Percentiles rank a stretch among this genome's conserved stretches.
Evolutionary conservation across 2,888 invertebrate species (phyloP).

Genomic region (Lapara coniferarum): DNA sequence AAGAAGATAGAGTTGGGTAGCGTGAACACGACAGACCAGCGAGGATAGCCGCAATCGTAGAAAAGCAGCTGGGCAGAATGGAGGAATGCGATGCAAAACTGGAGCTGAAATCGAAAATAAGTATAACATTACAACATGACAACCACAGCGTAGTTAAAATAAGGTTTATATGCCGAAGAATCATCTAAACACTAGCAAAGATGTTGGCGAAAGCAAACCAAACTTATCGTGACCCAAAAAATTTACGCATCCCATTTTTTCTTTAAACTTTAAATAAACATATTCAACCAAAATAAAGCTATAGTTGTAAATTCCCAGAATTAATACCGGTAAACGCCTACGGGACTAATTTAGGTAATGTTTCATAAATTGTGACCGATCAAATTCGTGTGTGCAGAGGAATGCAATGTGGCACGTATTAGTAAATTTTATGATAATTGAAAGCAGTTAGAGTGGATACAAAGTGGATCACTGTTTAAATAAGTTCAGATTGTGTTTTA

Average conservation of each 20-base stretch:
- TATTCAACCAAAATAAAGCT: too few species aligned
- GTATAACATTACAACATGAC: not conserved
- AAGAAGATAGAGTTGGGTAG: constrained; percentile 96
- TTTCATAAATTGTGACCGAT: not conserved
- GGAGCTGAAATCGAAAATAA: constrained; percentile 85
- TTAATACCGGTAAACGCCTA: not conserved
- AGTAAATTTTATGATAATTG: not conserved
- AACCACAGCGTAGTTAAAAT: too few species aligned
- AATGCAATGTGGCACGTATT: not conserved
- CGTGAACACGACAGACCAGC: constrained; percentile 91
- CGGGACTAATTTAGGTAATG: not conserved
- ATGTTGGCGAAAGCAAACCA: too few species aligned
- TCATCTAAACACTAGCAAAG: too few species aligned
- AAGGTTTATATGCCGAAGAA: too few species aligned
- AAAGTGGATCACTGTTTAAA: not conserved
- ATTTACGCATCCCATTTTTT: too few species aligned
- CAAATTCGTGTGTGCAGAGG: not conserved
- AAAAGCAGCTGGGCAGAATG: constrained; percentile 94
- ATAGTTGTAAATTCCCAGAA: too few species aligned
- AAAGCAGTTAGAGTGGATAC: not conserved
- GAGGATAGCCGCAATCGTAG: constrained; percentile 95
- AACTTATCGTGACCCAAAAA: too few species aligned
- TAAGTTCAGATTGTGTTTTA: not conserved
- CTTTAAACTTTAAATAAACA: too few species aligned
- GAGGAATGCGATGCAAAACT: constrained; percentile 94